Base-by-base conservation (phyloP, 2,888 invertebrate species). In the Cyclophora albipunctata region DNA sequence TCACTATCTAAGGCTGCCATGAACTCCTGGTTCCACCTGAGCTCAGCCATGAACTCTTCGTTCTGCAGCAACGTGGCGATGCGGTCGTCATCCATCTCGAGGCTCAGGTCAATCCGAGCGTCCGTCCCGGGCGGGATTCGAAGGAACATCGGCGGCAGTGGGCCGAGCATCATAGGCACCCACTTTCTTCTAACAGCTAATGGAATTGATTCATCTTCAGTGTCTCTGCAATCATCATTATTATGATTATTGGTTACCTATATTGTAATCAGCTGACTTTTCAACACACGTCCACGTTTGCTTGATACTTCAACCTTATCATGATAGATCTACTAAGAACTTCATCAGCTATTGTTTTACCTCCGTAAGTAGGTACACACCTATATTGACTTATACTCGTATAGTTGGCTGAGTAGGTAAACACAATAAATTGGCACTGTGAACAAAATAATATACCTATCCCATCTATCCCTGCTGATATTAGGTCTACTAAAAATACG, bases 11-110 rank as follows among this genome's bases (percentile, higher is more conserved):
- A 83, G 1, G 95, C 94, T 34, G 92, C 93, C 90, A 97, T 93
- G 71, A 97, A 97, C 68, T 96, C 96, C 73, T 95, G 93, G 76
- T 97, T 95, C 91, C 94, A 93, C 52, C 95, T 89, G 40, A 97
- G 82, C 70, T 96, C 95, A 45, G 94, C 92, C 91, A 97, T 93
- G 66, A 97, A 97, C 78, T 97, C 97, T 71, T 96, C 95, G 69
- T 97, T 97, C 76, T 97, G 97, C 50, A 97, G 86, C 78, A 96
- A 93, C 56, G 96, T 90, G 0, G 96, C 96, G 57, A 96, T 94
- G 58, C 93, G 91, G 73, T 97, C 96, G 72, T 97, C 97, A 59
- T 96, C 96, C 70, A 96, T 90, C 62, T 94, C 93, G 4, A 87
- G 64, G 57, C 84, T 87, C 2, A 87, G 72, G 63, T 88, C 88